phyloP scores from a whole-genome alignment of 92 coral and sea anemone genomes.

The Epizoanthus stellaris region DNA sequence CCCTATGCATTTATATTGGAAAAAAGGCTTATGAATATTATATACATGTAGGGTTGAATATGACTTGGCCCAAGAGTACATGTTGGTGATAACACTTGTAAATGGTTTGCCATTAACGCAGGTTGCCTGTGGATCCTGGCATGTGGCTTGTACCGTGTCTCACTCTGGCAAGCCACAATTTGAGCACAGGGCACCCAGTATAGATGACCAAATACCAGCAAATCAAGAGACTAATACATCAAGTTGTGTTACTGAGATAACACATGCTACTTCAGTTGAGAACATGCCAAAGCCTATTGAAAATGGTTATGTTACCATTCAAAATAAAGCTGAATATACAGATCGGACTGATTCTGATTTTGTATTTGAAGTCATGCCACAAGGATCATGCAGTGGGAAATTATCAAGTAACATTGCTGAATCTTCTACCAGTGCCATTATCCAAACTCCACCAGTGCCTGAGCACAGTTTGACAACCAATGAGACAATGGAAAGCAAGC shows the following conservation, averaged over 20 bases:
- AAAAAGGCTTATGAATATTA: no score
- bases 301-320: not conserved
- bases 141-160: conserved; percentile 79
- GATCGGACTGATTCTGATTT: not conserved
- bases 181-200: not conserved
- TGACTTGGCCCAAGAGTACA: no score
- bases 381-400: not conserved
- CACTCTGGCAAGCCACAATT: not conserved
- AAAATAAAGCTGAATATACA: not conserved
- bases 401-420: no score
- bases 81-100: not conserved
- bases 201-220: not conserved
- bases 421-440: no score
- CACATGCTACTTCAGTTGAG: not conserved
- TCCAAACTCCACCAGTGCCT: no score
- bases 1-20: not conserved
- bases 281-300: not conserved
- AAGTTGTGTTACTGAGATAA: not conserved
- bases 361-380: not conserved
- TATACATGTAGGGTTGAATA: no score
- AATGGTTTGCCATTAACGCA: conserved; percentile 19
- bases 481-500: no score
- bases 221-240: not conserved
- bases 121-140: conserved; percentile 99
- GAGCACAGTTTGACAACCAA: no score